A percentile compares a stretch with the other conserved stretches of the same genome.
Conservation (phyloP, 2,797 vertebrate species). For the Rhinoraja longicauda region DNA sequence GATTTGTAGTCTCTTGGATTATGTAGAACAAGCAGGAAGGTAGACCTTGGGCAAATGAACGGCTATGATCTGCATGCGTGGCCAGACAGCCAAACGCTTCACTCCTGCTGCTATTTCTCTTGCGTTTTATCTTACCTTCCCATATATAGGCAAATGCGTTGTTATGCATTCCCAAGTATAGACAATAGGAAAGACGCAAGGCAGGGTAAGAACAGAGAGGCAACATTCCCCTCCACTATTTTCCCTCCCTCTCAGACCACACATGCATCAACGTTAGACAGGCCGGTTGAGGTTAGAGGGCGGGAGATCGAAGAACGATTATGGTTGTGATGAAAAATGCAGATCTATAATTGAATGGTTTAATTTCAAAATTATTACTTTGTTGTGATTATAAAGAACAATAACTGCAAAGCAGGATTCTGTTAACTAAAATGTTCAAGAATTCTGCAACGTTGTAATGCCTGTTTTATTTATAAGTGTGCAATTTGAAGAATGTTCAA, state of each 20-base stretch:
- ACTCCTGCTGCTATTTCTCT: too few relatives aligned
- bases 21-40: too few relatives aligned
- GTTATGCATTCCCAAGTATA: too few relatives aligned
- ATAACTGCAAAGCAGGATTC: neutral
- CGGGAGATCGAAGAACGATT: neutral
- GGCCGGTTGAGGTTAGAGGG: too few relatives aligned
- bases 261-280: too few relatives aligned
- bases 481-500: neutral
- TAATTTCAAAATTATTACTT: neutral
- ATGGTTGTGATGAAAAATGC: neutral
- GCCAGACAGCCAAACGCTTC: too few relatives aligned
- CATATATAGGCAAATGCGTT: neutral
- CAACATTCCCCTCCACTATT: neutral
- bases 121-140: neutral
- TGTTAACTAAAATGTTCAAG: neutral
- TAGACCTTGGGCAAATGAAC: too few relatives aligned
- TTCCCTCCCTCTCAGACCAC: neutral
- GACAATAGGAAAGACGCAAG: neutral
- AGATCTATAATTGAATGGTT: neutral
- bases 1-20: too few relatives aligned
- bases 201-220: neutral
- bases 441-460: neutral
- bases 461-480: neutral
- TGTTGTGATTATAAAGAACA: neutral
- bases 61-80: too few relatives aligned